These are phyloP conservation scores for Ictalurus furcatus DNA, from an alignment of 2,113 vertebrate species.

Conservation along the genomic window DNA sequence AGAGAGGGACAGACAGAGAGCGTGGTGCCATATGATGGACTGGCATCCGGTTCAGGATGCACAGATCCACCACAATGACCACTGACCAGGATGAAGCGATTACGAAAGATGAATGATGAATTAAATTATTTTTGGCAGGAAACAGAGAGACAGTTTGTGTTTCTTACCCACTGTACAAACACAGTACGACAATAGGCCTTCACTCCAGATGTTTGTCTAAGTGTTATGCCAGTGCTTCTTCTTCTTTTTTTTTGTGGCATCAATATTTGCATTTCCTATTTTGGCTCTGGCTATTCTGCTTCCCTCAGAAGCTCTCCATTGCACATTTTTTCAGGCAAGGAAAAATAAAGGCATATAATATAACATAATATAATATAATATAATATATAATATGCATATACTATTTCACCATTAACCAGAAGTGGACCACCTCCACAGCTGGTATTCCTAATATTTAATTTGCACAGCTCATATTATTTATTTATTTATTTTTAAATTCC, in stretches of 20 bases:
- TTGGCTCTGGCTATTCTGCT: constrained; percentile 39
- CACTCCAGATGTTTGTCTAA: constrained; percentile 42
- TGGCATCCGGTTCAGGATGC: neutral
- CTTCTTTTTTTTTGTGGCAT: constrained; percentile 9
- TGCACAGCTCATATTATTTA: neutral
- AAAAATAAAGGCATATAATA: neutral
- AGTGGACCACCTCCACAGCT: constrained; percentile 11
- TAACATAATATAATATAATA: no score
- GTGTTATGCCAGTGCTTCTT: constrained; percentile 18
- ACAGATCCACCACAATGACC: neutral
- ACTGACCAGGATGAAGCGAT: neutral
- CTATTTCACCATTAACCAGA: constrained; percentile 8
- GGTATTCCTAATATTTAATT: neutral
- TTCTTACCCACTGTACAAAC: constrained; percentile 18
- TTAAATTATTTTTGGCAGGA: neutral
- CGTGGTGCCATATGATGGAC: neutral
- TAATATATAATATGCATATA: neutral
- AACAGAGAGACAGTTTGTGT: neutral
- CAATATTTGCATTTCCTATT: constrained; percentile 47
- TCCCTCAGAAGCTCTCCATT: constrained; percentile 36
- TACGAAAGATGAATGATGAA: constrained; percentile 24
- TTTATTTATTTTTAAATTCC: neutral
- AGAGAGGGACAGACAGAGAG: no score
- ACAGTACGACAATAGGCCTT: constrained; percentile 29
- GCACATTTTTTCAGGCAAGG: constrained; percentile 3